Percentiles rank a stretch among this genome's conserved stretches.
phyloP scores from a whole-genome alignment of 2,113 vertebrate species.

The Chinchilla lanigera region DNA sequence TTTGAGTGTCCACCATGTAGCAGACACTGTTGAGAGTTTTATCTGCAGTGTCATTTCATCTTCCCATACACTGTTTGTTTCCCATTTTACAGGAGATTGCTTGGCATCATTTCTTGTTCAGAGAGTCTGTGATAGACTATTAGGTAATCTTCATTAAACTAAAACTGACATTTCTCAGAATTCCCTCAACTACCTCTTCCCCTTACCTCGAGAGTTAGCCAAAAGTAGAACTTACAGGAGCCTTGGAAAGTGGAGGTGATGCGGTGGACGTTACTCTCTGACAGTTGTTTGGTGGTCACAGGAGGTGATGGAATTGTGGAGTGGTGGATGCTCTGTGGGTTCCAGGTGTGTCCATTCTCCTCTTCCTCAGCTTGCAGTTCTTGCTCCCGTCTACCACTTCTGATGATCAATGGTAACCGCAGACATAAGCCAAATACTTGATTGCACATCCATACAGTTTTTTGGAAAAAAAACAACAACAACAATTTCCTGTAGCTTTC shows the following conservation, averaged over 20 bases:
- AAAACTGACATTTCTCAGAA: not conserved
- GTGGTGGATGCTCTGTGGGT: no score
- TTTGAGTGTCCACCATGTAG: not conserved
- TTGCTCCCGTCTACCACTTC: not conserved
- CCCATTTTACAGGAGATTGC: constrained; percentile 44
- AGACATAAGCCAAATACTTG: not conserved
- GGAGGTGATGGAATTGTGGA: not conserved
- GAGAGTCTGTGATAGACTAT: not conserved
- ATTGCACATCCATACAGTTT: not conserved
- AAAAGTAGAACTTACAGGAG: not conserved
- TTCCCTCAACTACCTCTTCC: not conserved
- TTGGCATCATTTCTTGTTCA: not conserved
- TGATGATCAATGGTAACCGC: not conserved
- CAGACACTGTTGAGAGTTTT: constrained; percentile 5
- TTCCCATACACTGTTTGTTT: not conserved
- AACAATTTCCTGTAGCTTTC: not conserved
- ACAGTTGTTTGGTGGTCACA: not conserved
- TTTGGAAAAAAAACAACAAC: not conserved
- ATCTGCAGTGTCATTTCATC: not conserved
- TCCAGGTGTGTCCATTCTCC: not conserved
- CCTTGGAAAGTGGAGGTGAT: not conserved
- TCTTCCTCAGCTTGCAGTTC: not conserved
- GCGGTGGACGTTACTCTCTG: not conserved
- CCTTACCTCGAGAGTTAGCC: not conserved
- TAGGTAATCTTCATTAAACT: not conserved